Base-by-base conservation (phyloP, 1,140 invertebrate genomes). In the Mesaphorura yosii region DNA sequence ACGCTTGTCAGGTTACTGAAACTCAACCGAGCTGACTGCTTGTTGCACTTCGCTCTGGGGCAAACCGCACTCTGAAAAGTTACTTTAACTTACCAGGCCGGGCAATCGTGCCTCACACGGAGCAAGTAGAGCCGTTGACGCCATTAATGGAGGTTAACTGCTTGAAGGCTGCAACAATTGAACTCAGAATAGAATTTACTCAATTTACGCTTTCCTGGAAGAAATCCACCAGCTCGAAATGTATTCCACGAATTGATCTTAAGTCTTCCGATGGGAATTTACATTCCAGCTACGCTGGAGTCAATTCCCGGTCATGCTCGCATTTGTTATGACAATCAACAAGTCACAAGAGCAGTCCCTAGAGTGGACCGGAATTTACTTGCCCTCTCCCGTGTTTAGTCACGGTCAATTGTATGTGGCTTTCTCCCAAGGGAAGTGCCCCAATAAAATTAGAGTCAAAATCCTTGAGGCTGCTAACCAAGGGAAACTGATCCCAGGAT, bases 291-390 rank as follows among this genome's bases (percentile, higher is more conserved):
- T 76, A 51, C 70, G 71, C 64, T 41, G 73, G 45, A 23, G 72
- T 54, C 66, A 73, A 46, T 72, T 75, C 63, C 68, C 67, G 27
- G 53, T 72, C 26, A 54, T 57, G 50, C 57, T 75, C 12, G 72
- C 73, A 28, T 78, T 76, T 65, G 68, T 70, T 17, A 71, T 76
- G 65, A 69, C 70, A 17, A 73, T 73, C 45, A 75, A 74, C 59
- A 75, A 78, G 64, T 68, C 70, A 60, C 69, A 73, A 63, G 65
- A 72, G 27, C 69, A 73, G 49, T 68, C 72, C 62, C 54, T 69
- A 41, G n/a, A 63, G 55, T 51, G 57, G 51, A 55, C 63, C 51
- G 69, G 59, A 58, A 65, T 66, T 64, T 66, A 66, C 29, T 64
- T 58, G 17, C 58, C 31, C 64, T 22, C 47, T 15, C 60, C 58